These are phyloP conservation scores for Jacana jacana DNA, from an alignment of 2,113 vertebrate genomes.

Conservation along the genomic window DNA sequence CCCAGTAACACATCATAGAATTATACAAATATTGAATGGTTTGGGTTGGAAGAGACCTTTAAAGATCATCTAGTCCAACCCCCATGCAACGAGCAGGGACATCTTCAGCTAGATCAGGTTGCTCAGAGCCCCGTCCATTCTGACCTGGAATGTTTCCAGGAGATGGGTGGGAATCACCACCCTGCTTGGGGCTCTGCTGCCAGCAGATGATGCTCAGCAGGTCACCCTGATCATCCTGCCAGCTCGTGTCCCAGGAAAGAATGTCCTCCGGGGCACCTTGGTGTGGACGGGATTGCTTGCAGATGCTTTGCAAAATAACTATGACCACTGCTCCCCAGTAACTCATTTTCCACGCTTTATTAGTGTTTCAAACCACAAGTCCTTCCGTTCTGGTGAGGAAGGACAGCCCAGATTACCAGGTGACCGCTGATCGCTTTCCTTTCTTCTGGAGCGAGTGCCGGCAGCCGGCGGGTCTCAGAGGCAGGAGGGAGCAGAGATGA, in stretches of 20 bases:
- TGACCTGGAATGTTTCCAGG: neutral
- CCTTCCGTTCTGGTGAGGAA: neutral
- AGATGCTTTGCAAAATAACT: neutral
- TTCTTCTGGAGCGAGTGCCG: fast-evolving
- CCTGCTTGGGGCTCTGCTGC: neutral
- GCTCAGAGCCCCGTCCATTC: neutral
- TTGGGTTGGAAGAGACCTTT: neutral
- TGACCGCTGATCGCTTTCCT: neutral
- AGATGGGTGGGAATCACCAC: neutral
- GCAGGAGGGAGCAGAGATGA: neutral
- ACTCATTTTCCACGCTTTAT: neutral
- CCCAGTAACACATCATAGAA: neutral
- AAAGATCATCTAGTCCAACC: neutral
- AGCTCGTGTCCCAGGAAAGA: fast-evolving
- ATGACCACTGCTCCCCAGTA: neutral
- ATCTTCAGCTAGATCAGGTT: neutral
- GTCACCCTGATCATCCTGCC: fast-evolving
- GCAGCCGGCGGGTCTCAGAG: neutral
- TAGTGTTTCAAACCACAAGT: neutral
- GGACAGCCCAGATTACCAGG: neutral
- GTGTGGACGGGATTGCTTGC: fast-evolving
- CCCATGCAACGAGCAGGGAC: neutral
- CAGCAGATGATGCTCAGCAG: neutral
- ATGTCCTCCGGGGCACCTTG: fast-evolving
- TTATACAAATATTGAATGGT: neutral